Conservation (phyloP, 2,113 vertebrate genomes). For the Lagenorhynchus albirostris region DNA sequence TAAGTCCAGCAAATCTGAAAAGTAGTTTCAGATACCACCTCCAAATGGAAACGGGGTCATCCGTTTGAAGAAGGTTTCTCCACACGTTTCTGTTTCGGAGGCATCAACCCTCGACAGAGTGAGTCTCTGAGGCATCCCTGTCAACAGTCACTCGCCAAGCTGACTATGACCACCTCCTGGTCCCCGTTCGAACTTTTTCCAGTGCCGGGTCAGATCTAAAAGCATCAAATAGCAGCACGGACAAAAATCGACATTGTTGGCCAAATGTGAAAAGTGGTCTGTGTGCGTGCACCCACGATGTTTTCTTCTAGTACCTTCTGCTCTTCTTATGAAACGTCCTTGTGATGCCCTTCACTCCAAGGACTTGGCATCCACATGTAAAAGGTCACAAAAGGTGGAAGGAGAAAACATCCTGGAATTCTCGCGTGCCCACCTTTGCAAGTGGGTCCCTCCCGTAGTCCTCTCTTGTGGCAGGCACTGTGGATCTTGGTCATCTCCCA, state of each 20-base stretch:
- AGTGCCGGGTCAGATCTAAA: not conserved
- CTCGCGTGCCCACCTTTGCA: fast-evolving
- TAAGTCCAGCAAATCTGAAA: not conserved
- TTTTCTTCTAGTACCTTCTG: not conserved
- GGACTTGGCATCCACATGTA: no score
- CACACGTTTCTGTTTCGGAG: fast-evolving
- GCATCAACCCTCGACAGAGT: fast-evolving
- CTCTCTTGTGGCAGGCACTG: fast-evolving
- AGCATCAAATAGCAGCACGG: not conserved
- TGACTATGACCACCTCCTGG: not conserved
- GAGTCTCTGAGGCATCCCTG: not conserved
- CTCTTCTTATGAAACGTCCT: not conserved
- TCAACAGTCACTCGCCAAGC: fast-evolving
- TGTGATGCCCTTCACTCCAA: not conserved
- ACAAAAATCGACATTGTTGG: not conserved
- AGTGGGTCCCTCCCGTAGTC: fast-evolving
- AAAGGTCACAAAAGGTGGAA: fast-evolving
- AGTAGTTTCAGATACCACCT: not conserved
- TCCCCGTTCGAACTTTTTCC: fast-evolving
- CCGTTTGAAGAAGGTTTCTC: fast-evolving
- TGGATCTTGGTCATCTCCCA: fast-evolving
- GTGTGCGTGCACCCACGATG: fast-evolving
- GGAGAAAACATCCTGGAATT: not conserved
- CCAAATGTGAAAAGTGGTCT: fast-evolving
- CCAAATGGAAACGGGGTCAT: fast-evolving